phyloP scores from a whole-genome alignment of 2,113 vertebrate genomes.

The Megaptera novaeangliae region DNA sequence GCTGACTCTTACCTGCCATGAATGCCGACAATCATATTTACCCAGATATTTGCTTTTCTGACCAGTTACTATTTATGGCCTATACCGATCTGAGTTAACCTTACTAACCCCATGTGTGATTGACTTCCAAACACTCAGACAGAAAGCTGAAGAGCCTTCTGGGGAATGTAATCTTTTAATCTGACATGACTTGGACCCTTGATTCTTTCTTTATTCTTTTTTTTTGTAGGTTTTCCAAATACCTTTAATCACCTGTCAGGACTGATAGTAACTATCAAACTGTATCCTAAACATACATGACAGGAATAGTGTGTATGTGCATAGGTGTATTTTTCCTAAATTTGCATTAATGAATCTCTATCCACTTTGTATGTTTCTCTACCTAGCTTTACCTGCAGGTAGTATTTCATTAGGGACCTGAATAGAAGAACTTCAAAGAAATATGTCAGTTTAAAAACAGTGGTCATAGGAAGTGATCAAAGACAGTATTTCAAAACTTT shows the following conservation, averaged over 20 bases:
- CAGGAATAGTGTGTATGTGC: neutral
- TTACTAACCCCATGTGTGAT: neutral
- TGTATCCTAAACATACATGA: neutral
- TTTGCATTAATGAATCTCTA: neutral
- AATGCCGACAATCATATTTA: neutral
- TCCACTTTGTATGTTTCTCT: neutral
- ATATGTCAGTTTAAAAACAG: neutral
- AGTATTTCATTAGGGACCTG: neutral
- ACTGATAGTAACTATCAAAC: neutral
- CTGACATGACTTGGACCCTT: neutral
- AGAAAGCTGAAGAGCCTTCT: neutral
- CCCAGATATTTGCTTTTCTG: neutral
- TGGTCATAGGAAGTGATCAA: neutral
- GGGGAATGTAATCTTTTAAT: neutral
- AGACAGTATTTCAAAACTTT: neutral
- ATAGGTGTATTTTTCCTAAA: neutral
- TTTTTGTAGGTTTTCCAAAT: neutral
- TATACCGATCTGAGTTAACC: neutral
- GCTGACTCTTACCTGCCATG: neutral
- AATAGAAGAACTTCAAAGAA: slow-evolving; percentile 32
- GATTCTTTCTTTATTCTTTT: neutral
- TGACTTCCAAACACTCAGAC: slow-evolving; percentile 21
- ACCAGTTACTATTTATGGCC: neutral
- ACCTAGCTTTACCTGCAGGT: neutral
- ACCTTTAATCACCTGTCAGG: neutral